A percentile compares a stretch with the other conserved stretches of the same genome.
Conservation (phyloP, 2,113 vertebrate species). For the Morone saxatilis region DNA sequence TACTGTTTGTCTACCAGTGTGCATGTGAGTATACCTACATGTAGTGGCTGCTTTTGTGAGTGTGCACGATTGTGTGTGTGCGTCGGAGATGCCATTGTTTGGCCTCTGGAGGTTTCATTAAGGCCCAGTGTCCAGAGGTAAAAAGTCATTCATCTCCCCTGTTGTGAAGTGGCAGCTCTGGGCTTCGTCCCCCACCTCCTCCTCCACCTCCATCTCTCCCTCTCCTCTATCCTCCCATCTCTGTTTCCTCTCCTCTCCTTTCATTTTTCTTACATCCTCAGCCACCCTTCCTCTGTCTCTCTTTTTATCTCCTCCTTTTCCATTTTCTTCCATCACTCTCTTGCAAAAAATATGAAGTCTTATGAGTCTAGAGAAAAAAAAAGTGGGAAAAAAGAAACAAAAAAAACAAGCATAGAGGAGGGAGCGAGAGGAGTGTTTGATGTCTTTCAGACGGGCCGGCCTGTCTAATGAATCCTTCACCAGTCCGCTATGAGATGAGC, state of each 20-base stretch:
- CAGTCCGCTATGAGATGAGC: slow-evolving; percentile 75
- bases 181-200: slow-evolving; percentile 57
- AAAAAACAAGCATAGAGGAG: slow-evolving; percentile 11
- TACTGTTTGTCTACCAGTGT: slow-evolving; percentile 34
- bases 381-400: neutral
- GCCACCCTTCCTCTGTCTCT: slow-evolving; percentile 30
- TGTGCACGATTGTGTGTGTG: slow-evolving; percentile 46
- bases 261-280: slow-evolving; percentile 42
- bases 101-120: slow-evolving; percentile 89
- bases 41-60: slow-evolving; percentile 25
- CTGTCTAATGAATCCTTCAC: slow-evolving; percentile 86
- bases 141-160: slow-evolving; percentile 88
- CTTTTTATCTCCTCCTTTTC: slow-evolving; percentile 47
- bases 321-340: slow-evolving; percentile 49
- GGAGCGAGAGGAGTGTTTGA: slow-evolving; percentile 78
- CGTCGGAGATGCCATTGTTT: slow-evolving; percentile 84
- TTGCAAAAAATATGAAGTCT: slow-evolving; percentile 27
- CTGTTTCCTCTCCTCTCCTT: slow-evolving; percentile 45
- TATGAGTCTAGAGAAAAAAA: slow-evolving; percentile 28
- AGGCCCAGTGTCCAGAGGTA: slow-evolving; percentile 86
- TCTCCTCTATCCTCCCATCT: slow-evolving; percentile 51
- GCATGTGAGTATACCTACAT: slow-evolving; percentile 32
- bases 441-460: slow-evolving; percentile 79
- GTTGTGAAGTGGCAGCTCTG: slow-evolving; percentile 83
- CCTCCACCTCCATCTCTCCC: slow-evolving; percentile 36